Base-by-base conservation (phyloP, 2,113 vertebrate species). In the Oreochromis niloticus region DNA sequence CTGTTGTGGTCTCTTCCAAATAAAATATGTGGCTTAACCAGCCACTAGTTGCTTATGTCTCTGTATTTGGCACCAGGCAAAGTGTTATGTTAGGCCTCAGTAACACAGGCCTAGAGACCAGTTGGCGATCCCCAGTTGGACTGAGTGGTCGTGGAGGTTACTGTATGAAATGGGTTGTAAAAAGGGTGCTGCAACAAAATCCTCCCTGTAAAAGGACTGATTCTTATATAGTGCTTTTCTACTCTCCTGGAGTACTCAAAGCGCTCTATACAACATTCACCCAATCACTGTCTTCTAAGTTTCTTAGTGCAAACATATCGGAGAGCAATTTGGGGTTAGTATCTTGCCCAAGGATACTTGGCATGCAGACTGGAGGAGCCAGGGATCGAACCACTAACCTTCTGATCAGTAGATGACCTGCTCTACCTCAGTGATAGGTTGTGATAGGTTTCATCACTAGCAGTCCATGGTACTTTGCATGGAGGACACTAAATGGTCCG, bases 171-270 rank as follows among this genome's bases (percentile, higher is more conserved):
- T 24, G 24, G n/a, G 36, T 71, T 22, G 1, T 24, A 24, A 9
- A 41, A 22, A 71, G n/a, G 5, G 2, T 71, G n/a, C n/a, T 0
- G n/a, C 39, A 43, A 43, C 39, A 27, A 71, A 71, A 41, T 43
- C 39, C 39, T 71, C 12, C 13, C 10, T 61, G 2, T 61, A 61
- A 61, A 61, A 19, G 57, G 57, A 34, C 30, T 61, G 57, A 61
- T 61, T 61, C 30, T 0, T 0, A 10, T 34, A 61, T 61, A 34
- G 8, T 1, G 8, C 14, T 61, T 61, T 34, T 61, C 57, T 0
- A 61, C 57, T 61, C 57, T 34, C 57, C 16, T 61, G 30, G 30
- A 34, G 9, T 61, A 61, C 57, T 61, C 16, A 61, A 61, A 61
- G 30, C 2, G 3, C 5, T 61, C 57, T 61, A 61, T 34, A 34